A percentile compares a stretch with the other conserved stretches of the same genome.
phyloP scores from a whole-genome alignment of 2,888 invertebrate genomes.

The Gortyna flavago region DNA sequence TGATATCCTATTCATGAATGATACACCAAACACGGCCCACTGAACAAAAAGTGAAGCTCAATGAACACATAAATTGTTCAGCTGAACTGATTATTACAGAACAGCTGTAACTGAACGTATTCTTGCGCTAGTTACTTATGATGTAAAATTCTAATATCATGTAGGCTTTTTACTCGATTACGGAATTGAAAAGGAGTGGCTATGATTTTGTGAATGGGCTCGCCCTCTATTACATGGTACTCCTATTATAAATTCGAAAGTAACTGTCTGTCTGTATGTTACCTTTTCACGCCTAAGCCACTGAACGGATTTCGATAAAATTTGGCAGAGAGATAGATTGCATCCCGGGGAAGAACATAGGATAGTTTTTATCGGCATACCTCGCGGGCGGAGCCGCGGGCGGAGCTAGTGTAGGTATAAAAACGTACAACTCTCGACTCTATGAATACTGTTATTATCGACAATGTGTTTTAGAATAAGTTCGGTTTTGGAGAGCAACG shows the following conservation, averaged over 20 bases:
- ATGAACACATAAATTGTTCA: constrained; percentile 1
- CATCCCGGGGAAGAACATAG: no score
- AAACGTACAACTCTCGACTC: background rate
- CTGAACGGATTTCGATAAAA: no score
- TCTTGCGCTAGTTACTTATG: constrained; percentile 11
- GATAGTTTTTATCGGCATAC: no score
- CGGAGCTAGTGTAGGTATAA: no score
- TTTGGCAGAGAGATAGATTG: no score
- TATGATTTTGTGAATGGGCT: background rate
- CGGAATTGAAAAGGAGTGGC: background rate
- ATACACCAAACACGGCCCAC: background rate
- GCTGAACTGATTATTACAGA: background rate
- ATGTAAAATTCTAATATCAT: background rate
- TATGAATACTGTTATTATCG: no score
- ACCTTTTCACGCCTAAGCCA: no score
- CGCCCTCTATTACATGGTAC: background rate
- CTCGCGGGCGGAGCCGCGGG: no score
- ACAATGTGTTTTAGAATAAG: no score
- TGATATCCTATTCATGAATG: background rate
- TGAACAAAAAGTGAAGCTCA: background rate
- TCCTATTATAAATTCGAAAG: no score
- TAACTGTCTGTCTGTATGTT: no score
- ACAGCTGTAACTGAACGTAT: background rate
- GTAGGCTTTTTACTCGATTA: constrained; percentile 11
- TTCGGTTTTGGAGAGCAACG: no score